Conservation (phyloP, 2,113 vertebrate genomes). For the Myrmophylax atrothorax region DNA sequence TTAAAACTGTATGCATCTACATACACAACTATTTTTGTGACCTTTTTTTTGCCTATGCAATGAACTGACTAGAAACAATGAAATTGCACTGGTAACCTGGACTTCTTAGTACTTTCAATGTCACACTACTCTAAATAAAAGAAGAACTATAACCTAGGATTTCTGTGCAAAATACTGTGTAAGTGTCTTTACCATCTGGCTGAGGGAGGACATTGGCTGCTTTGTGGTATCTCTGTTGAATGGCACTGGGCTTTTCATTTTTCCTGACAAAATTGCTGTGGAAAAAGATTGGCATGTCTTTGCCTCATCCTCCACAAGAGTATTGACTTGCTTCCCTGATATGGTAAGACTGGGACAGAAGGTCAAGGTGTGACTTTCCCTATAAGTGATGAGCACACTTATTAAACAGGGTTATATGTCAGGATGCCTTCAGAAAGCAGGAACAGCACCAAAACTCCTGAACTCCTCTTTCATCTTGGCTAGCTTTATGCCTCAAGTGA, state of each 20-base stretch:
- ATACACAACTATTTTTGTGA: not conserved
- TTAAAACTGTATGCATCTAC: not conserved
- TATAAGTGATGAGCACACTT: not conserved
- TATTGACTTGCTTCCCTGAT: not conserved
- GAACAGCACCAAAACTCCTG: not conserved
- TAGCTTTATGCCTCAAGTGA: not conserved
- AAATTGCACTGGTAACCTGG: not conserved
- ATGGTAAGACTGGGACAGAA: not conserved
- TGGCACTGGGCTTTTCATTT: not conserved
- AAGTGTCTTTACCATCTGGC: not conserved
- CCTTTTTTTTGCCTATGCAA: not conserved
- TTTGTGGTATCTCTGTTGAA: not conserved
- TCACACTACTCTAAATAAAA: not conserved
- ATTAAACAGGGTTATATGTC: not conserved
- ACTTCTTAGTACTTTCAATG: not conserved
- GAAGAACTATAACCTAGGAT: not conserved
- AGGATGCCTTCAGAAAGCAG: not conserved
- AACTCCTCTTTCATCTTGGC: not conserved
- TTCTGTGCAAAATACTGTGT: not conserved
- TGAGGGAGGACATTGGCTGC: not conserved
- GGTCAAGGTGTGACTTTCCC: not conserved
- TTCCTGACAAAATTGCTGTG: not conserved
- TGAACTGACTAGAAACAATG: not conserved
- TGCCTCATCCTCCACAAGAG: not conserved
- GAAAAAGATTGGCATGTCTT: not conserved